Percentiles rank a stretch among this genome's conserved stretches.
These are phyloP conservation scores for Acronicta alni DNA, from an alignment of 2,888 invertebrate genomes.

Conservation along the genomic window DNA sequence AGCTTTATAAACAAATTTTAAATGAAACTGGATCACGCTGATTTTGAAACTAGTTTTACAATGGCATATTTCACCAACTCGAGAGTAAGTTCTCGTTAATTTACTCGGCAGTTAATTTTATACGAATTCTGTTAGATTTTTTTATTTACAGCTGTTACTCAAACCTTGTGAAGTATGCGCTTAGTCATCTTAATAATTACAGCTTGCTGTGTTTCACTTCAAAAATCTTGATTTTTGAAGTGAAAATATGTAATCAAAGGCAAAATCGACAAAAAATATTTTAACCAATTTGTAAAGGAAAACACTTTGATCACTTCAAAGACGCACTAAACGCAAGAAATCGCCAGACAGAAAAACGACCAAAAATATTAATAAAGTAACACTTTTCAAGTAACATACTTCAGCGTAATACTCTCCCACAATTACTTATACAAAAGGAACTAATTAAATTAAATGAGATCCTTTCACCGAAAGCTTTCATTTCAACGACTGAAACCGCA, in stretches of 20 bases:
- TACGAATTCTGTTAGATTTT: too few relatives aligned
- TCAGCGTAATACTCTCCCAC: slow-evolving; percentile 1
- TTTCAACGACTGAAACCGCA: slow-evolving; percentile 12
- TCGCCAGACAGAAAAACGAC: background rate
- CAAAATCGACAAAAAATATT: too few relatives aligned
- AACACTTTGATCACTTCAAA: background rate
- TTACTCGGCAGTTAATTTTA: too few relatives aligned
- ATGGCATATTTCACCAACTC: too few relatives aligned
- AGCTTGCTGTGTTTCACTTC: too few relatives aligned
- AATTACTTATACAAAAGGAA: slow-evolving; percentile 26
- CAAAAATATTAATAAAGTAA: background rate
- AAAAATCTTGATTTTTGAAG: too few relatives aligned
- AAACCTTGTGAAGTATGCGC: too few relatives aligned
- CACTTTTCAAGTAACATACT: slow-evolving; percentile 2
- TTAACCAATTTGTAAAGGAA: too few relatives aligned
- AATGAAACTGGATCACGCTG: slow-evolving; percentile 29
- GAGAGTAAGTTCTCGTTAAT: too few relatives aligned
- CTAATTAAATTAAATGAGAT: slow-evolving; percentile 18
- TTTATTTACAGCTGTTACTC: too few relatives aligned
- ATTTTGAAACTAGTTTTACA: slow-evolving; percentile 18
- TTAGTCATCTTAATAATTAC: too few relatives aligned
- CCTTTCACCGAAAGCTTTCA: slow-evolving; percentile 23
- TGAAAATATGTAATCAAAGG: too few relatives aligned
- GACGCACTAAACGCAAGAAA: background rate
- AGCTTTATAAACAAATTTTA: slow-evolving; percentile 19